Conservation (phyloP, 37 sponge, comb jelly and placozoan species). For the Axinella damicornis region DNA sequence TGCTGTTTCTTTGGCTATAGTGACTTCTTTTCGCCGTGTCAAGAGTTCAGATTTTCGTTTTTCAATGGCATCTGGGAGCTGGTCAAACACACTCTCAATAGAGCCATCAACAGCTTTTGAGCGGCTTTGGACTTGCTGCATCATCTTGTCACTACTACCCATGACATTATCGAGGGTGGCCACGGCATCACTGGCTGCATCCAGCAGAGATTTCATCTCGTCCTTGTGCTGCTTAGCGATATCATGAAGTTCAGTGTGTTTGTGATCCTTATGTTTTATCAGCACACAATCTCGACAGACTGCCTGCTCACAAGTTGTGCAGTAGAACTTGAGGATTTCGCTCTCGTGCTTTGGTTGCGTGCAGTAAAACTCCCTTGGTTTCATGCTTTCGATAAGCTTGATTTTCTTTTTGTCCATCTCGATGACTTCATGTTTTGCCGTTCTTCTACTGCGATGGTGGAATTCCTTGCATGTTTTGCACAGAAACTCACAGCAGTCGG, state of each 20-base stretch:
- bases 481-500: conserved; percentile 31
- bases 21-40: neutral
- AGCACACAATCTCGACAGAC: conserved; percentile 30
- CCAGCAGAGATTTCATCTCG: neutral
- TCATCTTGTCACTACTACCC: neutral
- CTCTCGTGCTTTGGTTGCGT: conserved; percentile 2
- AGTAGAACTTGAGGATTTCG: conserved; percentile 38
- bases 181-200: neutral
- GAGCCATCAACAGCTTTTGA: neutral
- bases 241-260: neutral
- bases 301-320: neutral
- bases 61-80: conserved; percentile 1
- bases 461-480: conserved; percentile 20
- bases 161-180: conserved; percentile 30
- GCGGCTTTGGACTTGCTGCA: neutral
- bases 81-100: neutral
- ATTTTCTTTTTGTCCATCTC: neutral
- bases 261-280: conserved; percentile 18
- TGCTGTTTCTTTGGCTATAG: neutral
- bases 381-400: neutral
- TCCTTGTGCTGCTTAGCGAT: neutral
- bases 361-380: neutral
- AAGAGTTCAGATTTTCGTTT: neutral
- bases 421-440: neutral
- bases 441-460: conserved; percentile 1